Evolutionary conservation across 2,888 invertebrate genomes (phyloP).

Genomic region (Pogonocherus hispidulus): DNA sequence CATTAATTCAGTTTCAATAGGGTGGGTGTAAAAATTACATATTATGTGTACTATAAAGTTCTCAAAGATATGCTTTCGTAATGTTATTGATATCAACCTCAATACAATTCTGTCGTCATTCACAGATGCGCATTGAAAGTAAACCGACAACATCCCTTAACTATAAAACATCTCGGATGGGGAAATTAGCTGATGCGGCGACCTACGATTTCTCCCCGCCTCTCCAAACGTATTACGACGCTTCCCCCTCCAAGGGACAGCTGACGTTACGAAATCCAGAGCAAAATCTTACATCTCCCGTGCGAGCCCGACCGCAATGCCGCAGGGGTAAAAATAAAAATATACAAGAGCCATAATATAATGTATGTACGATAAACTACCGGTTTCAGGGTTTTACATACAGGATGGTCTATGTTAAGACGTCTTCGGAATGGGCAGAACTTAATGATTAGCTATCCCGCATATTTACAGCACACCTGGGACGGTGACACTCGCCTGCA

Average conservation of each 20-base stretch:
- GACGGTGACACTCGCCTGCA: too few species aligned
- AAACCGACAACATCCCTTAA: not conserved
- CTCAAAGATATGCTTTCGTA: too few species aligned
- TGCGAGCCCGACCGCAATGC: slow-evolving; percentile 22
- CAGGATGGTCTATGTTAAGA: slow-evolving; percentile 8
- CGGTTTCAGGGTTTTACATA: slow-evolving; percentile 17
- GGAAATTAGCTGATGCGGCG: not conserved
- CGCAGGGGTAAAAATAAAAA: slow-evolving; percentile 30
- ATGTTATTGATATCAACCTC: too few species aligned
- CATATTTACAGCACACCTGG: too few species aligned
- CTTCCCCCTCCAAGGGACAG: slow-evolving; percentile 8
- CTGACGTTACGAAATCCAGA: slow-evolving; percentile 23
- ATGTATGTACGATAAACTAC: slow-evolving; percentile 27
- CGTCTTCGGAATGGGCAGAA: too few species aligned
- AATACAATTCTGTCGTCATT: too few species aligned
- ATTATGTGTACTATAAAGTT: too few species aligned
- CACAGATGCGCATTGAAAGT: too few species aligned
- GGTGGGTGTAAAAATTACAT: too few species aligned
- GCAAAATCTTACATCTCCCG: slow-evolving; percentile 21
- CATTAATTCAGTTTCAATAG: too few species aligned
- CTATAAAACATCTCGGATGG: not conserved
- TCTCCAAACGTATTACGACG: not conserved
- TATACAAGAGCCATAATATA: slow-evolving; percentile 19
- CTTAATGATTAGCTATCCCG: too few species aligned
- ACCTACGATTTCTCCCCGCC: not conserved